These are phyloP conservation scores for Halichondria panicea DNA, from an alignment of 37 sponge, comb jelly and placozoan species.

Conservation along the genomic window DNA sequence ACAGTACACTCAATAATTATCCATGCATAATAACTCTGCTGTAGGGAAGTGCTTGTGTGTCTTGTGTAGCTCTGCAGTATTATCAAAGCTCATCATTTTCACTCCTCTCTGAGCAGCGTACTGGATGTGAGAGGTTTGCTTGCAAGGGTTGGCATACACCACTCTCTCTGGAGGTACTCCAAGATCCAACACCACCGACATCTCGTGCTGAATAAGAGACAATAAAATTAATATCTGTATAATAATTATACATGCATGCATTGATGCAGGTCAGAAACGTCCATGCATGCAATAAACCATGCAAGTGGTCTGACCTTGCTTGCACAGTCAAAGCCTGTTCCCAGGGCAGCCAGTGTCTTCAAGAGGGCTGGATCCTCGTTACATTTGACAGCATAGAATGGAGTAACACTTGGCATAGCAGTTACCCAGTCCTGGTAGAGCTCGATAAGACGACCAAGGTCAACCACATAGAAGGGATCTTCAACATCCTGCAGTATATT, in stretches of 20 bases:
- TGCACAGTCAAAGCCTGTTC: slow-evolving; percentile 93
- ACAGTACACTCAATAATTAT: too few species aligned
- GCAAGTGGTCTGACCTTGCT: slow-evolving; percentile 77
- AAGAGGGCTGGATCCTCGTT: slow-evolving; percentile 78
- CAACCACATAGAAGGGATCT: slow-evolving; percentile 80
- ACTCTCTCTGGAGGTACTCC: slow-evolving; percentile 57
- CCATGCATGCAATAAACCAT: neutral
- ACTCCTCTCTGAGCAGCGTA: slow-evolving; percentile 79
- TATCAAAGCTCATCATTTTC: slow-evolving; percentile 85
- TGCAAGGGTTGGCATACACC: slow-evolving; percentile 95
- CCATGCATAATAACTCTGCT: too few species aligned
- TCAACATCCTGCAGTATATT: slow-evolving; percentile 48
- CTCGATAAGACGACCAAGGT: slow-evolving; percentile 44
- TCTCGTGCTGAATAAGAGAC: slow-evolving; percentile 52
- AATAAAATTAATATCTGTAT: too few species aligned
- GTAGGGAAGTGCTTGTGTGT: slow-evolving; percentile 31
- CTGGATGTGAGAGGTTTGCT: slow-evolving; percentile 84
- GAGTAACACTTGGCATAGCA: slow-evolving; percentile 64
- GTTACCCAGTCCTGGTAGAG: slow-evolving; percentile 59
- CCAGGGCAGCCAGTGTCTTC: slow-evolving; percentile 65
- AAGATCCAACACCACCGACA: slow-evolving; percentile 59
- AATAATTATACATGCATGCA: too few species aligned
- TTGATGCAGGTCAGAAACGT: neutral
- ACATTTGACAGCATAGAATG: slow-evolving; percentile 95
- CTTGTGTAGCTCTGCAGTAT: slow-evolving; percentile 80